Evolutionary conservation across 2,797 vertebrate species (phyloP).

Genomic region (Fratercula arctica): DNA sequence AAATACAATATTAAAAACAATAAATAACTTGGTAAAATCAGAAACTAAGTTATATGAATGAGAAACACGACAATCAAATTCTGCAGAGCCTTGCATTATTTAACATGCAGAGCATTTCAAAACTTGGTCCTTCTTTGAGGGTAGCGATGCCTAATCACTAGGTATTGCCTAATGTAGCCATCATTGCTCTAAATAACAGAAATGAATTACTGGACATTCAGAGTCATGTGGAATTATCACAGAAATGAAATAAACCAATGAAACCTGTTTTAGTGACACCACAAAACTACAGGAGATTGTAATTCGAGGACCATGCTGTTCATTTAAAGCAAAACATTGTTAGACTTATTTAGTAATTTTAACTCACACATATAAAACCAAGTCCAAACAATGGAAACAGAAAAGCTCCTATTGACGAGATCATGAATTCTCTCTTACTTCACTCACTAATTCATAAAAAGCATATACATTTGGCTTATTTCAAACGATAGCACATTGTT

Average conservation of each 20-base stretch:
- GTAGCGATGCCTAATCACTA: not conserved
- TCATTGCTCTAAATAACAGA: conserved; percentile 39
- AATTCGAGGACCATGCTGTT: conserved; percentile 59
- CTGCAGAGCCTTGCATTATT: conserved; percentile 53
- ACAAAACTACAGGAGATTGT: conserved; percentile 29
- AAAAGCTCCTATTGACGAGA: conserved; percentile 41
- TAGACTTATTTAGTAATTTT: conserved; percentile 46
- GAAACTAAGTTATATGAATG: conserved; percentile 77
- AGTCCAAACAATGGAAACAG: conserved; percentile 52
- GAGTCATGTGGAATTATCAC: conserved; percentile 19
- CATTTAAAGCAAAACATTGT: conserved; percentile 55
- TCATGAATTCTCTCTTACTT: conserved; percentile 57
- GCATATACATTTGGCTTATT: conserved; percentile 42
- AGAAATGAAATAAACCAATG: conserved; percentile 17
- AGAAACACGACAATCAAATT: conserved; percentile 67
- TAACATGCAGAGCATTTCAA: conserved; percentile 58
- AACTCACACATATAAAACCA: conserved; percentile 48
- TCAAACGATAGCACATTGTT: conserved; percentile 50
- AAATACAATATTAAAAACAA: conserved; percentile 86
- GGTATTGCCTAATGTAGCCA: conserved; percentile 25
- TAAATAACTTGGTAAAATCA: conserved; percentile 82
- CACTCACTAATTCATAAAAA: conserved; percentile 61
- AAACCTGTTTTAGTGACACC: conserved; percentile 51
- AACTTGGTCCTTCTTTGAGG: conserved; percentile 81
- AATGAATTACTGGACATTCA: conserved; percentile 16